phyloP scores from a whole-genome alignment of 2,888 invertebrate genomes.

The Nomada fabriciana region DNA sequence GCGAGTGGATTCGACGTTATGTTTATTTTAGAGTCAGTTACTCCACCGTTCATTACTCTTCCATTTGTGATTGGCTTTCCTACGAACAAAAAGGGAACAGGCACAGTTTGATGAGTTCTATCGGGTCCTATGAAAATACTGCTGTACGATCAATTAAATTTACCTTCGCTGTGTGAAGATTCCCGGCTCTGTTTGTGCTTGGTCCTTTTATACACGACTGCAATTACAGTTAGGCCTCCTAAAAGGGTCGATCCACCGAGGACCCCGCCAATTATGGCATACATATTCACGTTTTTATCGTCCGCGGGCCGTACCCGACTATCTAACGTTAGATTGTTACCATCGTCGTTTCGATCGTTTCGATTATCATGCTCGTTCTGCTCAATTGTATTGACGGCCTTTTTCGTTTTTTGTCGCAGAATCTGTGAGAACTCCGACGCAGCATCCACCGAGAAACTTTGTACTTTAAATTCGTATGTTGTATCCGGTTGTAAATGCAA shows the following conservation, averaged over 20 bases:
- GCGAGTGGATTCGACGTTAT: conserved; percentile 92
- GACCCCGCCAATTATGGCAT: conserved; percentile 86
- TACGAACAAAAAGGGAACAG: conserved; percentile 47
- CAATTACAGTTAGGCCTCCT: conserved; percentile 80
- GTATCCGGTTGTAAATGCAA: conserved; percentile 92
- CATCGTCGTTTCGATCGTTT: conserved; percentile 25
- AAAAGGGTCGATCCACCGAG: conserved; percentile 85
- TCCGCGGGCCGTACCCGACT: conserved; percentile 82
- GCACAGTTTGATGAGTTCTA: not conserved
- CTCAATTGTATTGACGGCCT: conserved; percentile 70
- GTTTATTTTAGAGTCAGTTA: conserved; percentile 87
- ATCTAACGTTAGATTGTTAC: conserved; percentile 62
- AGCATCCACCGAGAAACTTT: conserved; percentile 93
- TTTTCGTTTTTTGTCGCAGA: conserved; percentile 88
- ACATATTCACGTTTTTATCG: conserved; percentile 82
- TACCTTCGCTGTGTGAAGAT: conserved; percentile 81
- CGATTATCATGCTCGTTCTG: conserved; percentile 30
- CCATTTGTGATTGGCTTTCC: conserved; percentile 82
- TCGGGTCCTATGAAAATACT: not conserved
- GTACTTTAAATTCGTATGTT: conserved; percentile 95
- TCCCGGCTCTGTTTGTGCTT: conserved; percentile 85
- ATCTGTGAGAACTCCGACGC: conserved; percentile 94
- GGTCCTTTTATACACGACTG: conserved; percentile 85
- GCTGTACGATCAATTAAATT: not conserved
- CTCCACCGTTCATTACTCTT: conserved; percentile 82